Evolutionary conservation across 2,113 vertebrate genomes (phyloP), one percentile per base, ranked within the genome.

Genomic region (Phaetusa simplex): DNA sequence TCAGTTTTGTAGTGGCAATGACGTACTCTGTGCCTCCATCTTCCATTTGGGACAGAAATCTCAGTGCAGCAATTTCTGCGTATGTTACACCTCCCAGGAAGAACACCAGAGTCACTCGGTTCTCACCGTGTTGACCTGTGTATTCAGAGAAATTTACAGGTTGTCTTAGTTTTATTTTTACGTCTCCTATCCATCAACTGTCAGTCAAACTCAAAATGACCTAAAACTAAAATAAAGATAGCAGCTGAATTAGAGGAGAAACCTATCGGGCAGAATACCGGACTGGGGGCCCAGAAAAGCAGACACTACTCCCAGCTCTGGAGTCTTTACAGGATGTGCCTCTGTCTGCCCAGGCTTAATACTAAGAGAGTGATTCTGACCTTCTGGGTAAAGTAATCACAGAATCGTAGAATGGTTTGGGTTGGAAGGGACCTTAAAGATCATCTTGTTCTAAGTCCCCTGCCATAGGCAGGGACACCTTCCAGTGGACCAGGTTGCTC

Each of bases 31-130:
- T 99, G 69, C 99, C 99, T 24, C 99, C 98, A 30, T 99, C 99
- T 94, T 99, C 99, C 98, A 99, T 98, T 59, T 99, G 99, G 40
- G 99, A 99, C 59, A 99, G 98, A 61, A 99, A 99, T 6, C 99
- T 98, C 50, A 99, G 98, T 4, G 99, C 99, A 0, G 99, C 99
- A 23, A 99, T 99, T 91, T 99, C 99, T 1, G 99, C 99, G 0
- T 99, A 99, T 0, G 99, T 99, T 34, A 99, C 99, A 0, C 99
- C 99, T 1, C 99, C 99, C 5, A 99, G 98, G 97, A 99, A 99
- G 97, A 99, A 99, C 43, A 99, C 98, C 95, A 99, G 97, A 0
- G 99, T 99, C 12, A 99, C 99, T 86, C 99, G 97, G 97, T 99
- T 99, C 97, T 99, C 99, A 81, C 99, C 99, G 0, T 99, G 99